A percentile compares a stretch with the other conserved stretches of the same genome.
Evolutionary conservation across 2,888 invertebrate species (phyloP).

Genomic region (Xanthia icteritia): DNA sequence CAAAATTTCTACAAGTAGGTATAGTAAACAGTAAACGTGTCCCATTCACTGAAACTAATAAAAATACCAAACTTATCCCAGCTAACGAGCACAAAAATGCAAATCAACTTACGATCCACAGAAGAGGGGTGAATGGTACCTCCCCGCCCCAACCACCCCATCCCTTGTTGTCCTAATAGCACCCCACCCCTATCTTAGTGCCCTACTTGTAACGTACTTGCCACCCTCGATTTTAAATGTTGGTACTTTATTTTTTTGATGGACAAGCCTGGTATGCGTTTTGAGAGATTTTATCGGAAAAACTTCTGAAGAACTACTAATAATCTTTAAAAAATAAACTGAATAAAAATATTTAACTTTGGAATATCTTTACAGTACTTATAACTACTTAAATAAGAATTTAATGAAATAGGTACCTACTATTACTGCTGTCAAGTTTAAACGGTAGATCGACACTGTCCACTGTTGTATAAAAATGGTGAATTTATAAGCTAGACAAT

Average conservation of each 20-base stretch:
- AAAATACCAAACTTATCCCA: conserved; percentile 55
- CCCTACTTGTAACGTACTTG: conserved; percentile 75
- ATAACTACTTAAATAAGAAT: not conserved
- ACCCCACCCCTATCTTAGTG: conserved; percentile 75
- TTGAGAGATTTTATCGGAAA: not conserved
- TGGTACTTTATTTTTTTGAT: conserved; percentile 62
- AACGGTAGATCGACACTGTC: no score
- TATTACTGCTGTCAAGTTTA: no score
- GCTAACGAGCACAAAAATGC: conserved; percentile 80
- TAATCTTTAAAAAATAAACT: not conserved
- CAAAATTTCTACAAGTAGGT: not conserved
- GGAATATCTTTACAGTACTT: not conserved
- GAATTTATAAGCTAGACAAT: no score
- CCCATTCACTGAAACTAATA: conserved; percentile 56
- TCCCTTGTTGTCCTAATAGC: conserved; percentile 84
- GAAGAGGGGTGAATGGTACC: conserved; percentile 70
- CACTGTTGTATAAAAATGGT: no score
- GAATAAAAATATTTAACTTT: not conserved
- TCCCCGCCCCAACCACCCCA: conserved; percentile 77
- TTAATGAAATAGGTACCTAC: not conserved
- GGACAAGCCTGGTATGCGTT: conserved; percentile 32
- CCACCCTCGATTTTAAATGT: conserved; percentile 71
- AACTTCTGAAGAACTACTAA: not conserved
- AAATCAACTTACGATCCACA: conserved; percentile 82
- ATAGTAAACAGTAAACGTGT: not conserved